Evolutionary conservation across 2,888 invertebrate genomes (phyloP).

Genomic region (Thymelicus acteon): DNA sequence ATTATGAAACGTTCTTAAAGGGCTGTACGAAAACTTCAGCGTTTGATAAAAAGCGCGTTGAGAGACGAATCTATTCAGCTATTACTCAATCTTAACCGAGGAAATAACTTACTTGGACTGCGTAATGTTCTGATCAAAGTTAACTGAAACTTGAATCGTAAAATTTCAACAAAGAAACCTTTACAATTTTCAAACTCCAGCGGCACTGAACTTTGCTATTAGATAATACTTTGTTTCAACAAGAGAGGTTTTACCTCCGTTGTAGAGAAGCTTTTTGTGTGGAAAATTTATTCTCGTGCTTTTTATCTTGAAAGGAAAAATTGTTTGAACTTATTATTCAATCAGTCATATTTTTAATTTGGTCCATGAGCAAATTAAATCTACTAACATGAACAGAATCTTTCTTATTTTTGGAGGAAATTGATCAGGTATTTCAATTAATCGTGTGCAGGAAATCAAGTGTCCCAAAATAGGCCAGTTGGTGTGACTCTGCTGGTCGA

Average conservation of each 20-base stretch:
- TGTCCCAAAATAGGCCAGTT: no score
- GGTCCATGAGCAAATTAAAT: no score
- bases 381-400: no score
- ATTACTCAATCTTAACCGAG: conserved; percentile 38
- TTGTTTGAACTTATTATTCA: neutral
- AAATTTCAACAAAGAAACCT: conserved; percentile 18
- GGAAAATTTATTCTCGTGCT: conserved; percentile 9
- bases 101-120: conserved; percentile 42
- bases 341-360: neutral
- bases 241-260: conserved; percentile 13
- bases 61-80: neutral
- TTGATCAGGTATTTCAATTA: no score
- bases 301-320: neutral
- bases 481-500: no score
- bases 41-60: neutral
- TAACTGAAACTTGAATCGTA: conserved; percentile 15
- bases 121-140: conserved; percentile 42
- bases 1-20: neutral
- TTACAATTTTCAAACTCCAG: neutral
- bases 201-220: conserved; percentile 24
- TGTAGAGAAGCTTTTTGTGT: neutral
- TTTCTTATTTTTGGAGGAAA: no score
- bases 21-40: neutral
- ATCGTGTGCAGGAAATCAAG: no score
- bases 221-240: conserved; percentile 26